These are phyloP conservation scores for Sminthopsis crassicaudata DNA, from an alignment of 2,113 vertebrate species.

Conservation along the genomic window DNA sequence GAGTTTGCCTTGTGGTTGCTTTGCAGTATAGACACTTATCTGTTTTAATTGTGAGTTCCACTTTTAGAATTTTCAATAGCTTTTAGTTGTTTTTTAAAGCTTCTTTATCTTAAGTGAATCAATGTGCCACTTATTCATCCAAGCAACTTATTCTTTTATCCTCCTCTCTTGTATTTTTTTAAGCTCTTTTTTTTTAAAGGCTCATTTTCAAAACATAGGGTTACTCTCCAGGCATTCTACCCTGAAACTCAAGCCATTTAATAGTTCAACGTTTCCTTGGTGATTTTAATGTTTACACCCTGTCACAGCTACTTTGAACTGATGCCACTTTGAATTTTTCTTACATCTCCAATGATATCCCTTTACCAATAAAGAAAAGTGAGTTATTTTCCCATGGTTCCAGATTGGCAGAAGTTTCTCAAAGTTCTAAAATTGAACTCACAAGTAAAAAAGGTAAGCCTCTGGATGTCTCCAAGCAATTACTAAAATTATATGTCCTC, in stretches of 20 bases:
- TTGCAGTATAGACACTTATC: background rate
- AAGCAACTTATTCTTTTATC: slow-evolving; percentile 33
- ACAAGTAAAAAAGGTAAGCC: slow-evolving; percentile 38
- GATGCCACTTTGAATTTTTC: slow-evolving; percentile 44
- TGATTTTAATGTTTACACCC: slow-evolving; percentile 11
- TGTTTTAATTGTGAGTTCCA: background rate
- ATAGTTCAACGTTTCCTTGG: slow-evolving; percentile 54
- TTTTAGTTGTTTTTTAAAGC: background rate
- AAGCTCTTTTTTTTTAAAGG: slow-evolving; percentile 44
- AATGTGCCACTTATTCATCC: slow-evolving; percentile 34
- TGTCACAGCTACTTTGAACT: slow-evolving; percentile 27
- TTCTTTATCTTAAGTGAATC: slow-evolving; percentile 46
- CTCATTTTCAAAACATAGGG: background rate
- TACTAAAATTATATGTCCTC: slow-evolving; percentile 59
- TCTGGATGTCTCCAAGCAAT: slow-evolving; percentile 22
- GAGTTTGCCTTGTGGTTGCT: background rate
- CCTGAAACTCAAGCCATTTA: slow-evolving; percentile 7
- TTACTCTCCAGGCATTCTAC: slow-evolving; percentile 30
- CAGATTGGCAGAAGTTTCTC: slow-evolving; percentile 52
- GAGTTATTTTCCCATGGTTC: slow-evolving; percentile 57
- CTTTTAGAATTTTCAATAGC: background rate
- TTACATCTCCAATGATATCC: slow-evolving; percentile 8
- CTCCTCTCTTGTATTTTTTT: slow-evolving; percentile 17
- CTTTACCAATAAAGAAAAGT: slow-evolving; percentile 42
- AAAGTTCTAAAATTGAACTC: slow-evolving; percentile 57